These are phyloP conservation scores for Burhinus bistriatus DNA, from an alignment of 2,113 vertebrate species.

Conservation along the genomic window DNA sequence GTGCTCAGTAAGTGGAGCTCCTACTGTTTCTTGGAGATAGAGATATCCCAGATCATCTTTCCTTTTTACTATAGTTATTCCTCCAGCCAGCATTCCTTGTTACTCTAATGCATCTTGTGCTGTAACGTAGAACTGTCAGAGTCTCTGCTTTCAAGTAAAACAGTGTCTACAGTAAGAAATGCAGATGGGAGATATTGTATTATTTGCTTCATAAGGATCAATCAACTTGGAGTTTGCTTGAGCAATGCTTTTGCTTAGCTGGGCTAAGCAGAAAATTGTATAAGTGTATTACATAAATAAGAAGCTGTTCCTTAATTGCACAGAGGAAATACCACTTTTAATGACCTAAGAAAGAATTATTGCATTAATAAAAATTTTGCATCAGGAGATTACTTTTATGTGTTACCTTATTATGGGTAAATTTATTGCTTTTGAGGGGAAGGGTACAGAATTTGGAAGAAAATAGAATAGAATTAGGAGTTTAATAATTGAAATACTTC, in stretches of 20 bases:
- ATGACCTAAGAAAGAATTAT: constrained; percentile 21
- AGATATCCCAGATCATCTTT: background rate
- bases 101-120: background rate
- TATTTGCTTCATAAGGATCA: background rate
- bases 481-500: constrained; percentile 19
- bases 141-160: background rate
- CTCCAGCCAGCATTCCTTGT: background rate
- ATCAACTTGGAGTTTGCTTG: background rate
- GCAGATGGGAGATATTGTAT: background rate
- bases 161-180: background rate
- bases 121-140: background rate
- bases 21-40: background rate
- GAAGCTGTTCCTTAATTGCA: background rate
- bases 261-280: background rate
- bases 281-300: background rate
- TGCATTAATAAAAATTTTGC: constrained; percentile 31
- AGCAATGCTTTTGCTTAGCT: background rate
- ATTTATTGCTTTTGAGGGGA: background rate
- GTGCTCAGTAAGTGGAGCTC: background rate
- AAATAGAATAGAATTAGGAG: background rate
- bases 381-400: background rate
- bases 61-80: background rate
- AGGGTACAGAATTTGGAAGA: background rate
- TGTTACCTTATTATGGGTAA: background rate
- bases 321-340: background rate